Evolutionary conservation across 2,888 invertebrate species (phyloP), one percentile per base, ranked within the genome.

Genomic region (Nomada fucata): DNA sequence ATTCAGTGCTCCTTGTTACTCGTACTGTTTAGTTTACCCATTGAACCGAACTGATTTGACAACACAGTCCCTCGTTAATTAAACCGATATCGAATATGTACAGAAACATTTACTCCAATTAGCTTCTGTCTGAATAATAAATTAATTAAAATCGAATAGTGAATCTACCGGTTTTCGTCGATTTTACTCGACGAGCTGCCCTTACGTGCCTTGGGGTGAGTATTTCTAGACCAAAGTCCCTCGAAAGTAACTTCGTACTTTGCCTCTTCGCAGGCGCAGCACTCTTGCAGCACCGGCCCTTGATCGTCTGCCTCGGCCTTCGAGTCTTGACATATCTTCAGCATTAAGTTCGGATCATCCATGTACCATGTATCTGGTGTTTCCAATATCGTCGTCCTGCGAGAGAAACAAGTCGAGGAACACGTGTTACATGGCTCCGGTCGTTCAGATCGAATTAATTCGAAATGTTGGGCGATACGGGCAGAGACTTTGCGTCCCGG

Each of bases 231-330:
- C 99, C 99, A 99, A 73, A 98, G 95, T 0, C 99, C 99, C 94
- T 99, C 97, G 92, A 97, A 99, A 93, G 94, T 94, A 91, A 97
- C 97, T 94, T 96, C 97, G 94, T 99, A 99, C 93, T 98, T 98
- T 78, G 99, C 99, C 92, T 98, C 98, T 91, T 98, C 98, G 93
- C 99, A 99, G 11, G 99, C 98, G 94, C 98, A 98, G 93, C 99
- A 99, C 85, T 96, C 95, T 0, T 86, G 47, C 74, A 95, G 94
- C 1, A 91, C 90, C 2, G 94, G 94, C 36, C 93, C 94, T 69
- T 93, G 95, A 79, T 94, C 94, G n/a, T 94, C 94, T 76, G 95
- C 95, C 70, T 95, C 95, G 86, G 94, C 95, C 86, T 95, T 95
- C 86, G 95, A 96, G 94, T 96, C 95, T 91, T 97, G 97, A 92